Percentiles rank a stretch among this genome's conserved stretches.
Evolutionary conservation across 2,888 invertebrate genomes (phyloP).

Genomic region (Ashinkailepas kermadecensis): DNA sequence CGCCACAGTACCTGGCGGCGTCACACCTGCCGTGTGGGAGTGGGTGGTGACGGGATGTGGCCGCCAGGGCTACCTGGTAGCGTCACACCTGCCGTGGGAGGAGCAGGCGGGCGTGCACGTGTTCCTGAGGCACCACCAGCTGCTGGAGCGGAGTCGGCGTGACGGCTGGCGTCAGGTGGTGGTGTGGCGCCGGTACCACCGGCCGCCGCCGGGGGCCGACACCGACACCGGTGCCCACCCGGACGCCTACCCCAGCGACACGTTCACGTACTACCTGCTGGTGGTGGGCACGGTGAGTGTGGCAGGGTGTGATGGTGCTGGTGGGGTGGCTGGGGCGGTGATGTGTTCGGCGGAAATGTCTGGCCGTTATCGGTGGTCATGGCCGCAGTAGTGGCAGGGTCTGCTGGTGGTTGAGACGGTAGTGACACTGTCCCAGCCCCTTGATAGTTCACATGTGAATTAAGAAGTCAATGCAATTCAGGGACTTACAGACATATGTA

Average conservation of each 20-base stretch:
- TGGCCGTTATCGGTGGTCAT: no score
- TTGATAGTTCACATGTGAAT: no score
- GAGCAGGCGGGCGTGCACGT: neutral
- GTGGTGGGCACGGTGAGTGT: neutral
- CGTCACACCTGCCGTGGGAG: neutral
- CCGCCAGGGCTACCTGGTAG: neutral
- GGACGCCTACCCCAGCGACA: neutral
- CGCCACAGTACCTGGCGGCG: no score
- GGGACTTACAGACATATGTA: no score
- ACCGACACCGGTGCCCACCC: neutral
- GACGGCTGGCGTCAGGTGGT: neutral
- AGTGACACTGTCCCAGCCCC: no score
- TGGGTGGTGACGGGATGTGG: no score
- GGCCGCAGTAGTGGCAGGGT: no score
- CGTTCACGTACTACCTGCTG: neutral
- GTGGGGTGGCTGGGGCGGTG: neutral
- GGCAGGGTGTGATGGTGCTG: neutral
- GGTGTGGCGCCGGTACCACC: neutral
- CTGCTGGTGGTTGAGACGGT: no score
- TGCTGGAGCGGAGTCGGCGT: neutral
- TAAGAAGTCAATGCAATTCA: no score
- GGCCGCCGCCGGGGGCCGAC: neutral
- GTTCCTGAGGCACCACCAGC: neutral
- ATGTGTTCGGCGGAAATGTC: no score
- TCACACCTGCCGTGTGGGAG: no score